Base-by-base conservation (phyloP, 2,113 vertebrate species). In the Sisor rabdophorus region DNA sequence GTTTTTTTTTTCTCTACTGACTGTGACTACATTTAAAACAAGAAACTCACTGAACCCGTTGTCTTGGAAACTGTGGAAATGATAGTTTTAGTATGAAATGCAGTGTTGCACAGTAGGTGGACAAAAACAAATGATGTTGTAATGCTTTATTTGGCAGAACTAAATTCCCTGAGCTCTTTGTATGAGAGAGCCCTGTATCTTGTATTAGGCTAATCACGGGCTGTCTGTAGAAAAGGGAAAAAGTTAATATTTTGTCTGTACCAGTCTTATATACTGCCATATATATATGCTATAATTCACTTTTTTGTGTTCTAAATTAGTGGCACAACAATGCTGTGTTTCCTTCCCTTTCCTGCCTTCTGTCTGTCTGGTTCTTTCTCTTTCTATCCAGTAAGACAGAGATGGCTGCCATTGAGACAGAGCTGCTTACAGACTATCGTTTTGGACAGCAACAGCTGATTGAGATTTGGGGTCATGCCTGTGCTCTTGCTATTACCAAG, bases 361-460 rank as follows among this genome's bases (percentile, higher is more conserved):
- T 74, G 13, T 78, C 48, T 71, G 36, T 73, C 55, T 77, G 44
- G 40, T 26, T 28, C 2, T 63, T 36, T 77, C 24, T 75, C 40
- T 87, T 55, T 74, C 60, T 82, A 63, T 77, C 12, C 2, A 98
- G 97, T 87, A 90, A 91, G 82, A 91, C 83, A 0, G 97, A 99
- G 84, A 94, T 89, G 0, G 85, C 88, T 2, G 92, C 93, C 8
- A 89, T 98, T 8, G 95, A 97, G 87, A 89, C 85, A 60, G 96
- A 99, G 87, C 91, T 98, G 12, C 85, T 95, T 65, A 93, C 88
- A 71, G 96, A 99, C 80, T 98, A 96, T 58, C 90, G 88, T 58
- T 98, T 99, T 36, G 95, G 95, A 82, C 88, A 92, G 65, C 96
- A 95, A 91, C 95, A 97, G 90, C 90, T 98, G 74, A 92, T 95